These are phyloP conservation scores for Fragum fragum DNA, from an alignment of 2,888 invertebrate genomes.

Conservation along the genomic window DNA sequence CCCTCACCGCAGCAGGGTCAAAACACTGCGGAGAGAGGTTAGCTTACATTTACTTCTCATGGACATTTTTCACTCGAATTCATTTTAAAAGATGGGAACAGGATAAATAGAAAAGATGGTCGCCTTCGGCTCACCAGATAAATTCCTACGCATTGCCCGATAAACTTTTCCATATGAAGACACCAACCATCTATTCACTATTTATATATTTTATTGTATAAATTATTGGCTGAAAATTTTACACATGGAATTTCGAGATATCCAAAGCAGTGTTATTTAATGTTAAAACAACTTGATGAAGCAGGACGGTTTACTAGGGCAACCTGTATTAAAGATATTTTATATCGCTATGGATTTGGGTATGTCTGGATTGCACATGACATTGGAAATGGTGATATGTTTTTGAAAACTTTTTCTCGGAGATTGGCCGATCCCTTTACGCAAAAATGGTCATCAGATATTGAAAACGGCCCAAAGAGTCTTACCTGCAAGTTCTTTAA, in stretches of 20 bases:
- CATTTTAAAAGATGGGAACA: no score
- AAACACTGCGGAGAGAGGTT: no score
- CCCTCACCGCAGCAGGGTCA: no score
- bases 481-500: constrained; percentile 4
- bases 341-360: constrained; percentile 35
- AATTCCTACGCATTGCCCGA: no score
- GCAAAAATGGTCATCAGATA: constrained; percentile 15
- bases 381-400: constrained; percentile 27
- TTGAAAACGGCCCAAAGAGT: constrained; percentile 17
- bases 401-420: constrained; percentile 17
- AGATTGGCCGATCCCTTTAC: constrained; percentile 19
- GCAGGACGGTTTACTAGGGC: constrained; percentile 28
- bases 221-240: constrained; percentile 40
- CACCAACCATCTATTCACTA: no score
- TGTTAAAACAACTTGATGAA: constrained; percentile 27
- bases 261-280: constrained; percentile 35
- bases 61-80: no score
- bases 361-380: constrained; percentile 27
- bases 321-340: constrained; percentile 17
- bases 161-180: no score
- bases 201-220: constrained; percentile 18
- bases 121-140: no score
- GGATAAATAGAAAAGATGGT: no score
- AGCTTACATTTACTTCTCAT: no score
- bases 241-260: constrained; percentile 31